Evolutionary conservation across 1,140 invertebrate genomes (phyloP), one percentile per base, ranked within the genome.

Genomic region (Eriocheir sinensis): DNA sequence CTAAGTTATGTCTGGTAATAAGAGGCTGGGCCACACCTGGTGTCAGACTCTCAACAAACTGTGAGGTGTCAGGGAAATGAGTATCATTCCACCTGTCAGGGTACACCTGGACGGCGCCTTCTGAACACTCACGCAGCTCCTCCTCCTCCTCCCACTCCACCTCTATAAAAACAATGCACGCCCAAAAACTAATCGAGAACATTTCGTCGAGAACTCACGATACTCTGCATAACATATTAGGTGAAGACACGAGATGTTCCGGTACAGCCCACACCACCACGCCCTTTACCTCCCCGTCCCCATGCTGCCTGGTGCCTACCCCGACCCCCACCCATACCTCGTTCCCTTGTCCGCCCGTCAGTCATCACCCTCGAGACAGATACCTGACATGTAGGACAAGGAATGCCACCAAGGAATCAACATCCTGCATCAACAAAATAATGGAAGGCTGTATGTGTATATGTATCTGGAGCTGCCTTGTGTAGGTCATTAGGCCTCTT

Each of bases 111-210:
- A 3, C 1, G 60, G 12, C 60, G 27, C 60, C 60, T 21, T n/a
- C 60, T n/a, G 12, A 72, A 12, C 0, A 8, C 60, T n/a, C 60
- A n/a, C 8, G n/a, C 27, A 72, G 1, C 44, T 15, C 44, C 44
- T 48, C 44, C 60, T n/a, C 60, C 60, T 72, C 60, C 60, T n/a
- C 9, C 17, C 2, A 27, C 60, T 72, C 60, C n/a, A n/a, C 60
- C n/a, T 72, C 21, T 72, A 72, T 72, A 72, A 72, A 72, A 72
- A 72, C 17, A 17, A 72, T 72, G 8, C 60, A 72, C 27, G 9
- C n/a, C 60, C n/a, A 72, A 72, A 72, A 72, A 72, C 60, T 72
- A 72, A 72, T 72, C 60, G 60, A 72, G 60, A 72, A 72, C 60
- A 72, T 72, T 72, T 72, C 60, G 60, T n/a, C 60, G 60, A 72